Evolutionary conservation across 2,888 invertebrate species (phyloP).

Genomic region (Steinernema hermaphroditum): DNA sequence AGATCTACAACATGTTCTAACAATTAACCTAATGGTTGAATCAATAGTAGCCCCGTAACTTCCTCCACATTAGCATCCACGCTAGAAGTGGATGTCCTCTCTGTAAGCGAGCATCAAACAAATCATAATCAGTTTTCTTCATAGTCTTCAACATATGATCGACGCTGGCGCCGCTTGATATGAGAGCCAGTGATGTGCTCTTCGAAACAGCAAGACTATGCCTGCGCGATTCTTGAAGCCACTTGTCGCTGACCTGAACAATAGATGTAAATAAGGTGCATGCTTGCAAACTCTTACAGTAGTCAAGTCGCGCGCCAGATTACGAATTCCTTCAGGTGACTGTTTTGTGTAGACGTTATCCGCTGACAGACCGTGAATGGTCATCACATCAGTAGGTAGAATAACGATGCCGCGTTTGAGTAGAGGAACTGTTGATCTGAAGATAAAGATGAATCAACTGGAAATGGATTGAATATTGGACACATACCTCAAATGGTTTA

Average conservation of each 20-base stretch:
- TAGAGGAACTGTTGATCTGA: slow-evolving; percentile 77
- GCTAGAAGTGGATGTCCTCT: slow-evolving; percentile 39
- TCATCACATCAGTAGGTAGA: slow-evolving; percentile 57
- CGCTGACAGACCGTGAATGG: slow-evolving; percentile 50
- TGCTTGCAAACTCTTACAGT: too few species aligned
- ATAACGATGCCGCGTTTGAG: slow-evolving; percentile 59
- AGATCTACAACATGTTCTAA: too few species aligned
- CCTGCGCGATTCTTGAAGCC: slow-evolving; percentile 41
- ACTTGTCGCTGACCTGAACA: slow-evolving; percentile 39
- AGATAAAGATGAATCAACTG: too few species aligned
- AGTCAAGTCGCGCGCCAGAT: slow-evolving; percentile 50
- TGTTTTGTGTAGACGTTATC: slow-evolving; percentile 58
- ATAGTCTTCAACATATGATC: slow-evolving; percentile 50
- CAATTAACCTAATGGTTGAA: too few species aligned
- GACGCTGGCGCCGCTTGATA: slow-evolving; percentile 47
- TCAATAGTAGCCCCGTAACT: slow-evolving; percentile 37
- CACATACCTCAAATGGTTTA: slow-evolving; percentile 40
- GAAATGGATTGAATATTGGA: too few species aligned
- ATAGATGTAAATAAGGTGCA: neutral
- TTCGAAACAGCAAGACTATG: slow-evolving; percentile 37
- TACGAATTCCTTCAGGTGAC: slow-evolving; percentile 46
- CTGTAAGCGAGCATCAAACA: slow-evolving; percentile 41
- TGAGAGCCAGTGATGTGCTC: slow-evolving; percentile 47
- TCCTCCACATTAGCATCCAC: slow-evolving; percentile 45
- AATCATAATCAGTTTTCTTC: slow-evolving; percentile 44